These are phyloP conservation scores for Caenorhabditis macrosperma DNA, from an alignment of 2,888 invertebrate species.

Conservation along the genomic window DNA sequence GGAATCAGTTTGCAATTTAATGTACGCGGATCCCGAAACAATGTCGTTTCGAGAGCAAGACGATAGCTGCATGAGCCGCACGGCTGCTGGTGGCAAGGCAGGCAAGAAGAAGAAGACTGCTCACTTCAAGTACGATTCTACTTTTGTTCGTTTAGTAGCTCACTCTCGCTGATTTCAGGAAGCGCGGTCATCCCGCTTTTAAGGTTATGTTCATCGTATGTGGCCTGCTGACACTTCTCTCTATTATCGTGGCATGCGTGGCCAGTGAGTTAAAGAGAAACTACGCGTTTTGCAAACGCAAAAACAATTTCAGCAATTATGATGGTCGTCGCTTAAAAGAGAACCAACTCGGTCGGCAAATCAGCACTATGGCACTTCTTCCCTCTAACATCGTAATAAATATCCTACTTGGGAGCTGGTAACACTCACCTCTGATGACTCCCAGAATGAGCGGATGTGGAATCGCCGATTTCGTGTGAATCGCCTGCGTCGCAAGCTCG, in stretches of 20 bases:
- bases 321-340: slow-evolving; percentile 31
- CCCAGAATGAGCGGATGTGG: slow-evolving; percentile 99
- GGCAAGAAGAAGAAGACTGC: slow-evolving; percentile 56
- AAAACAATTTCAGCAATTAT: slow-evolving; percentile 44
- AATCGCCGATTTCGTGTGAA: slow-evolving; percentile 98
- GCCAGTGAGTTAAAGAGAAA: slow-evolving; percentile 19
- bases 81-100: slow-evolving; percentile 17
- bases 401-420: neutral
- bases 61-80: slow-evolving; percentile 12
- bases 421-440: slow-evolving; percentile 89
- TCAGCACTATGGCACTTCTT: slow-evolving; percentile 4
- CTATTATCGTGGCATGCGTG: slow-evolving; percentile 38
- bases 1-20: slow-evolving; percentile 35
- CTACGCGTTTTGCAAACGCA: neutral
- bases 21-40: slow-evolving; percentile 42
- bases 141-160: neutral
- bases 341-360: neutral
- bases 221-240: slow-evolving; percentile 43
- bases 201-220: slow-evolving; percentile 56
- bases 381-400: slow-evolving; percentile 20
- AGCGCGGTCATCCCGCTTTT: slow-evolving; percentile 57
- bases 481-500: slow-evolving; percentile 96
- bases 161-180: slow-evolving; percentile 38
- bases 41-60: slow-evolving; percentile 52
- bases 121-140: slow-evolving; percentile 47